A percentile compares a stretch with the other conserved stretches of the same genome.
These are phyloP conservation scores for Tetrax tetrax DNA, from an alignment of 2,113 vertebrate genomes.

Conservation along the genomic window DNA sequence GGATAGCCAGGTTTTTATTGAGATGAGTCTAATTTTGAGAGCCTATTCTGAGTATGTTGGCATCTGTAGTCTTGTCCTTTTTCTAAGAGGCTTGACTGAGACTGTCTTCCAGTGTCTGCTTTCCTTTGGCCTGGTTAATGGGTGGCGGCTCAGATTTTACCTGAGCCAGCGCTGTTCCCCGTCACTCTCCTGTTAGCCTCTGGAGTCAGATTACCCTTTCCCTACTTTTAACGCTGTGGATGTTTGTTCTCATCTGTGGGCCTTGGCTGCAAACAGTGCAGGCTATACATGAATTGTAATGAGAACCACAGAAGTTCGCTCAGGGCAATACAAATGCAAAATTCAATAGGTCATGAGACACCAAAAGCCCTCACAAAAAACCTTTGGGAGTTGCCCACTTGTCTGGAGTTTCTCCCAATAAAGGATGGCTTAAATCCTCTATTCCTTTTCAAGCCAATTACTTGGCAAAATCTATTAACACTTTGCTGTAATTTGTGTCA, in stretches of 20 bases:
- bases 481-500: not conserved
- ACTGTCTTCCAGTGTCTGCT: not conserved
- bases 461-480: not conserved
- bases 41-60: not conserved
- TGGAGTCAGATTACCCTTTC: not conserved
- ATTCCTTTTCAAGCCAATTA: not conserved
- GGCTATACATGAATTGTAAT: conserved; percentile 22
- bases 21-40: not conserved
- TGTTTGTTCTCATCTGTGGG: not conserved
- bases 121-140: not conserved
- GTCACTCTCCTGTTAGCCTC: not conserved
- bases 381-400: not conserved
- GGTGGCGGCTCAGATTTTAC: not conserved
- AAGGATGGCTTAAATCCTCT: not conserved
- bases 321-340: not conserved
- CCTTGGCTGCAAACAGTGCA: not conserved
- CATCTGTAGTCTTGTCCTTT: not conserved
- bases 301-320: not conserved
- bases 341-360: not conserved
- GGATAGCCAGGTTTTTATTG: not conserved
- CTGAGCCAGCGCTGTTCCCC: not conserved
- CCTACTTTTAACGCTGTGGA: not conserved
- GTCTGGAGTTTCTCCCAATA: not conserved
- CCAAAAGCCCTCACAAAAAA: not conserved
- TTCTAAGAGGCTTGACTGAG: not conserved